Evolutionary conservation across 2,797 vertebrate species (phyloP), one percentile per base, ranked within the genome.

Genomic region (Hydrophis major): DNA sequence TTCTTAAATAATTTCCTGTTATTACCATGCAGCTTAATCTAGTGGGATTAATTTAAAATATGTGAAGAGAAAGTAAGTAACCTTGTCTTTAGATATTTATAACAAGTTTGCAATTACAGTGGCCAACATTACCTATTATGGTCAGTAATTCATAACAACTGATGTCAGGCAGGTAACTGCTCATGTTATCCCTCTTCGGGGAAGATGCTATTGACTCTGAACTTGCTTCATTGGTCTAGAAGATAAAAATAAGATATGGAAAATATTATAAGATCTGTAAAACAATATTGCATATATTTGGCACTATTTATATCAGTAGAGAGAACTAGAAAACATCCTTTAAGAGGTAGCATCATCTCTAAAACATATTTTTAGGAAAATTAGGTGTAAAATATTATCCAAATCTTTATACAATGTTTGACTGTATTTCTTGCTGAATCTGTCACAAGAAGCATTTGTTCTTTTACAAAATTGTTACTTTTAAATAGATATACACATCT

Each of bases 211-310:
- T 97, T 94, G 98, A 99, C 97, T 99, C 99, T 94, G 97, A 98
- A 97, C 99, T 99, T 69, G 99, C 98, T 96, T 99, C 99, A 99
- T 99, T 98, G 97, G 98, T 97, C 99, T 99, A 96, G 86, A 88
- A 66, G 94, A 89, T 96, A 90, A 91, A 11, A 92, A 94, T 90
- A 92, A 96, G 93, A 12, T 69, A 92, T 42, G 37, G 91, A 55
- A 89, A 0, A 0, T 61, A n/a, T 89, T 74, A 88, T 37, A 28
- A 90, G 91, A 66, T 88, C n/a, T 59, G 42, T 27, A 63, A 53
- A 57, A 59, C 93, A 14, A 88, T 94, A 93, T 6, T 61, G 92
- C 50, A 94, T 69, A 94, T n/a, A 28, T 95, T 37, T 3, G 91
- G 5, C 0, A 90, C 27, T 27, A 74, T 91, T 87, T 53, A 22